Conservation (phyloP, 2,113 vertebrate genomes). For the Opisthocomus hoazin region DNA sequence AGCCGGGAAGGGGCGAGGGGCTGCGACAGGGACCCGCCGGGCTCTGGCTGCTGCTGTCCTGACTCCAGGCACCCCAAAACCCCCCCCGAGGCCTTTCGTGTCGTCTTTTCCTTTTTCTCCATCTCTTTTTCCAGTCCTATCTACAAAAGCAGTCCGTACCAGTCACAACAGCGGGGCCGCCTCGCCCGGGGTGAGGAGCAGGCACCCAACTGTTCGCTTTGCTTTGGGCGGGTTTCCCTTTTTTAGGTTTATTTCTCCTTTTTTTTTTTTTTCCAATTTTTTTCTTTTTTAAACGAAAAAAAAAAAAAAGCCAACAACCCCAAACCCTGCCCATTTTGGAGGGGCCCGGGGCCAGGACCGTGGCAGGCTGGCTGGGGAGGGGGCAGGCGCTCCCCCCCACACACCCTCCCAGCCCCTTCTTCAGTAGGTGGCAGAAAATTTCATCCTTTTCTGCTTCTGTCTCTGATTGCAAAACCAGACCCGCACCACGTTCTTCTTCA, state of each 20-base stretch:
- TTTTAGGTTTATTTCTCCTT: background rate
- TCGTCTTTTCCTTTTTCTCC: background rate
- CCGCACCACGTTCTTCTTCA: slow-evolving; percentile 93
- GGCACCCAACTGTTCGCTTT: background rate
- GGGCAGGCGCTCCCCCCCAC: too few relatives aligned
- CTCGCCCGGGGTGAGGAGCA: background rate
- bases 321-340: background rate
- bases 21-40: background rate
- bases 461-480: slow-evolving; percentile 95
- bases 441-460: slow-evolving; percentile 95
- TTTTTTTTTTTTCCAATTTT: background rate
- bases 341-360: background rate
- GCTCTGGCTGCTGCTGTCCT: background rate
- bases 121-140: background rate
- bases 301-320: background rate
- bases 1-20: background rate
- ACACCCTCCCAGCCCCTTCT: background rate
- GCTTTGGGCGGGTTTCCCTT: background rate
- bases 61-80: background rate
- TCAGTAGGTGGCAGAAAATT: slow-evolving; percentile 93
- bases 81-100: background rate
- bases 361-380: rapidly evolving
- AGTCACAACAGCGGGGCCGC: background rate
- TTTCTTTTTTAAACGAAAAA: background rate
- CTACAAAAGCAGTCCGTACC: slow-evolving; percentile 41